phyloP scores from a whole-genome alignment of 2,888 invertebrate genomes.

The Epistrophe grossulariae region DNA sequence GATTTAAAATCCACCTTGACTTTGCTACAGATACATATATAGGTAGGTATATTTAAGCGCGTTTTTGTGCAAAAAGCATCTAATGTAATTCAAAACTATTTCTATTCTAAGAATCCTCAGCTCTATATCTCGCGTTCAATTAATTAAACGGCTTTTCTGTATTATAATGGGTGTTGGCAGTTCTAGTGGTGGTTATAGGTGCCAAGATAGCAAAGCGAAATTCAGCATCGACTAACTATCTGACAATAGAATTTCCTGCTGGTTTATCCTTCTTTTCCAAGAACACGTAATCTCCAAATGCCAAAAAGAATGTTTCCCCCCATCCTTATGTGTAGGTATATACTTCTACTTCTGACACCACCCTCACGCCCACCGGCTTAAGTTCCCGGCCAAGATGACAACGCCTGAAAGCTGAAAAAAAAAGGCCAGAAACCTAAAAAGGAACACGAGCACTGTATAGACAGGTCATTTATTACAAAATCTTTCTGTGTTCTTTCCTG shows the following conservation, averaged over 20 bases:
- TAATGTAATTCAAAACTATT: slow-evolving; percentile 34
- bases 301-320: slow-evolving; percentile 17
- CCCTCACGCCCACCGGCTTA: slow-evolving; percentile 28
- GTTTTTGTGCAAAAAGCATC: background rate
- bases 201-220: slow-evolving; percentile 47
- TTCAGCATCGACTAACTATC: slow-evolving; percentile 48
- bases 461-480: slow-evolving; percentile 70
- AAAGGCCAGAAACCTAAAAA: slow-evolving; percentile 26
- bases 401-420: slow-evolving; percentile 21
- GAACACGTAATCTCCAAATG: slow-evolving; percentile 49
- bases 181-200: slow-evolving; percentile 29
- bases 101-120: slow-evolving; percentile 60
- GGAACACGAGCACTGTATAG: slow-evolving; percentile 56
- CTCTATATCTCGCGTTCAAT: slow-evolving; percentile 57
- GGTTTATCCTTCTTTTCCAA: slow-evolving; percentile 25
- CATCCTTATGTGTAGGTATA: background rate
- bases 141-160: slow-evolving; percentile 69
- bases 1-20: slow-evolving; percentile 43
- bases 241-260: slow-evolving; percentile 56
- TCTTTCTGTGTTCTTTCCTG: slow-evolving; percentile 29
- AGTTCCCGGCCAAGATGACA: slow-evolving; percentile 56
- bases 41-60: background rate
- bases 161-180: slow-evolving; percentile 47
- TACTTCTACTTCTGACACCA: background rate
- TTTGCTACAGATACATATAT: background rate